Percentiles rank a stretch among this genome's conserved stretches.
Conservation (phyloP, 2,113 vertebrate species). For the Ammospiza caudacuta region DNA sequence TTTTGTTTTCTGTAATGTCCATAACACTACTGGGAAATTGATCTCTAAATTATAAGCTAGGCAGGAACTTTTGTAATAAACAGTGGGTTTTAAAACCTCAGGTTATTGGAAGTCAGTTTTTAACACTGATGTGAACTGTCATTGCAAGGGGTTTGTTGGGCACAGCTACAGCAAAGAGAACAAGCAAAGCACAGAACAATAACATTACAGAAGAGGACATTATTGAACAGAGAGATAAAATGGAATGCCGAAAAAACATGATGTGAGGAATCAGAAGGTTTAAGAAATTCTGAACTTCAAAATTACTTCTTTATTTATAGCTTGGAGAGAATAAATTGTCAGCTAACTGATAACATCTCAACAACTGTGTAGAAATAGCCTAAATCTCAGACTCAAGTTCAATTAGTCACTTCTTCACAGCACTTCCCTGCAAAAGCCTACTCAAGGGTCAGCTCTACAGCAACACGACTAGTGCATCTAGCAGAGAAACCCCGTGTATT, state of each 20-base stretch:
- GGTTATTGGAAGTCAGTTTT: not conserved
- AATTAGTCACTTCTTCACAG: not conserved
- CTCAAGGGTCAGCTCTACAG: not conserved
- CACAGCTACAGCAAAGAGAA: not conserved
- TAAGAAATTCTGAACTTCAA: not conserved
- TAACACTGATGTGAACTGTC: not conserved
- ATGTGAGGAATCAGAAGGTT: not conserved
- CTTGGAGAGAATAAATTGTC: not conserved
- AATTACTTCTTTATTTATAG: not conserved
- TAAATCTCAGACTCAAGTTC: not conserved
- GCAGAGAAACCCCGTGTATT: not conserved
- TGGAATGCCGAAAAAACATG: not conserved
- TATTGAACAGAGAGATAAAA: not conserved
- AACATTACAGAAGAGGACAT: not conserved
- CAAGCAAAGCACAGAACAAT: not conserved
- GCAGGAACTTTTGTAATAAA: not conserved
- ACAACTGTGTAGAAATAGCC: not conserved
- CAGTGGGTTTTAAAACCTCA: not conserved
- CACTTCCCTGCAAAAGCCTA: not conserved
- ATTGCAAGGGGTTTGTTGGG: not conserved
- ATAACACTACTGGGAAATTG: not conserved
- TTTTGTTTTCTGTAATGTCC: slow-evolving; percentile 25
- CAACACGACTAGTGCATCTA: not conserved
- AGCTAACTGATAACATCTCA: not conserved
- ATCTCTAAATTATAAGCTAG: slow-evolving; percentile 33